Base-by-base conservation (phyloP, 2,797 vertebrate species). In the Hafferia zeledoni region DNA sequence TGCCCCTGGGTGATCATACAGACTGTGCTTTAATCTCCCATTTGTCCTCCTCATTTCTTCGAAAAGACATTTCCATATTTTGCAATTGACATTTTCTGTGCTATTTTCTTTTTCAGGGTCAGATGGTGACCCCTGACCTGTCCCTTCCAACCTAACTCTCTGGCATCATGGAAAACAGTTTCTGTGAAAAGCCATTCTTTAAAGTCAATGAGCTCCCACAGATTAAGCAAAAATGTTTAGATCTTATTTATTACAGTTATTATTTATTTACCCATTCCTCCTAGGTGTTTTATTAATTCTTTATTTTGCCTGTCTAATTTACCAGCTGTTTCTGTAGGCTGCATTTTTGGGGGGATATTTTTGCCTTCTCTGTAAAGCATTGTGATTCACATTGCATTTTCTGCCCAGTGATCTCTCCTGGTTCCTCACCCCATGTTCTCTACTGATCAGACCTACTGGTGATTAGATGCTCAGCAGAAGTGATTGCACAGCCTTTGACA, bases 401-500 rank as follows among this genome's bases (percentile, higher is more conserved):
- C 60, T 79, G 49, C 78, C 83, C 27, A 83, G 90, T 67, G 86
- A 90, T 88, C 81, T 93, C 53, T 94, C 56, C 57, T 69, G 60
- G 84, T 68, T 88, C 69, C 75, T 96, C 50, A 68, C 77, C 70
- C 84, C 57, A 5, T 68, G 63, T 93, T 94, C 80, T 78, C 28
- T 17, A 28, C 86, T 95, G 94, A 90, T 95, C 75, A 96, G 89
- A 90, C 57, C 63, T 67, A 70, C 64, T 94, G 87, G 74, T 91
- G 89, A 94, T 94, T 92, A 91, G 83, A 77, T 87, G 55, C 84
- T 90, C 74, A 82, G 80, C 55, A 79, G 75, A 93, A 72, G 60
- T 82, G 93, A 79, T 85, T 87, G 89, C 3, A 3, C 50, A 93
- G 71, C 75, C 89, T 96, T 95, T 95, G 93, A 80, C 87, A 94